Conservation (phyloP, 2,113 vertebrate genomes). For the Daphoenositta chrysoptera region DNA sequence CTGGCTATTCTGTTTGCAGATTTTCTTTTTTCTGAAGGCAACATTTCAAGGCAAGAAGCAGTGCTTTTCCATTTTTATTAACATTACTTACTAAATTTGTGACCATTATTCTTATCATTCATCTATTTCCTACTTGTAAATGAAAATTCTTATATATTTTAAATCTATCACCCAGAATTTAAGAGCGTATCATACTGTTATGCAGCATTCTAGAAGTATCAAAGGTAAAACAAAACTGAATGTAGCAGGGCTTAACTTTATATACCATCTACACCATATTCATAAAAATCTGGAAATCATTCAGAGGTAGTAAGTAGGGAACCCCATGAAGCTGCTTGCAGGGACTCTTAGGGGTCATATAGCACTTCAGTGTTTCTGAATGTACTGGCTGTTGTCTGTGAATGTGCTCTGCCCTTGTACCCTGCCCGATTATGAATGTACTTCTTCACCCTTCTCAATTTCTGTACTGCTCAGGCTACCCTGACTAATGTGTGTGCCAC, state of each 20-base stretch:
- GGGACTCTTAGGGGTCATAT: not conserved
- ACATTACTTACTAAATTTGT: not conserved
- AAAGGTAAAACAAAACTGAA: not conserved
- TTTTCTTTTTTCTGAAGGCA: not conserved
- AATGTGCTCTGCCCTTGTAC: not conserved
- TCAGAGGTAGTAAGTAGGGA: not conserved
- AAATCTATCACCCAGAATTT: not conserved
- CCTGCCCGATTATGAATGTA: not conserved
- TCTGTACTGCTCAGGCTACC: not conserved
- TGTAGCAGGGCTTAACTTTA: not conserved
- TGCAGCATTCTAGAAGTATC: not conserved
- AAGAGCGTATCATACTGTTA: not conserved
- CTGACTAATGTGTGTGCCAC: not conserved
- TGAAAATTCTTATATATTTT: not conserved
- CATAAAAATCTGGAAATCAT: slow-evolving; percentile 7
- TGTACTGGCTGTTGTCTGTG: not conserved
- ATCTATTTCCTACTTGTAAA: not conserved
- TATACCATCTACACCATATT: not conserved
- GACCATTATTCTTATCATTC: not conserved
- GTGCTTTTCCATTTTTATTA: not conserved
- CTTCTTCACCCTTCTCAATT: not conserved
- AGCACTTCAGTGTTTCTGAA: not conserved
- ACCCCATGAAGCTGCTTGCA: not conserved
- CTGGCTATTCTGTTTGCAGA: not conserved
- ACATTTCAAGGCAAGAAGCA: not conserved